Percentiles rank a stretch among this genome's conserved stretches.
Evolutionary conservation across 2,888 invertebrate genomes (phyloP).

Genomic region (Diarsia dahlii): DNA sequence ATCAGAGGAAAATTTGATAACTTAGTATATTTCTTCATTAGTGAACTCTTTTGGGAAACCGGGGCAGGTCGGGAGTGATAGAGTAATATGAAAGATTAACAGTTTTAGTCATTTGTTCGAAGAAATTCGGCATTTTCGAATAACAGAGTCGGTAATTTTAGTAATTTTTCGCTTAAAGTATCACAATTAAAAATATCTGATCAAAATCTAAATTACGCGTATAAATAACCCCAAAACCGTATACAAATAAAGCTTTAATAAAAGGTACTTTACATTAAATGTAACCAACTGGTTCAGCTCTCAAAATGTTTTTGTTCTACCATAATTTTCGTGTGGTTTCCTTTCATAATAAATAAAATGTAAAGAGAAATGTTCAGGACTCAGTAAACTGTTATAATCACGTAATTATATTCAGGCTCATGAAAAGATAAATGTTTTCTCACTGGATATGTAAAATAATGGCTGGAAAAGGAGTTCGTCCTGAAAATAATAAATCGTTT

Average conservation of each 20-base stretch:
- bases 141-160: not conserved
- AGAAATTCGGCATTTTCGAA: not conserved
- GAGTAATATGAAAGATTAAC: no score
- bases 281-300: not conserved
- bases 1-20: no score
- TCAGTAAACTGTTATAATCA: conserved; percentile 30
- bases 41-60: no score
- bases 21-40: no score
- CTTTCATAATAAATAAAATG: conserved; percentile 41
- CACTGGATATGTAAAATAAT: conserved; percentile 9
- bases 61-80: no score
- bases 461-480: not conserved
- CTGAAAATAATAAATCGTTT: not conserved
- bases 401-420: conserved; percentile 48
- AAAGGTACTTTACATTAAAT: not conserved
- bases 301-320: conserved; percentile 6
- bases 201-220: not conserved
- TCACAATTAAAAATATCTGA: not conserved
- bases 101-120: no score
- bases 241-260: conserved; percentile 14
- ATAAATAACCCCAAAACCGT: not conserved
- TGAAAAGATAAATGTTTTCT: conserved; percentile 32
- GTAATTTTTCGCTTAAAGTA: not conserved
- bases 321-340: conserved; percentile 9
- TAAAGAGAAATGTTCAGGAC: conserved; percentile 24